phyloP scores from a whole-genome alignment of 2,888 invertebrate species.

The Listrodromus nycthemerus region DNA sequence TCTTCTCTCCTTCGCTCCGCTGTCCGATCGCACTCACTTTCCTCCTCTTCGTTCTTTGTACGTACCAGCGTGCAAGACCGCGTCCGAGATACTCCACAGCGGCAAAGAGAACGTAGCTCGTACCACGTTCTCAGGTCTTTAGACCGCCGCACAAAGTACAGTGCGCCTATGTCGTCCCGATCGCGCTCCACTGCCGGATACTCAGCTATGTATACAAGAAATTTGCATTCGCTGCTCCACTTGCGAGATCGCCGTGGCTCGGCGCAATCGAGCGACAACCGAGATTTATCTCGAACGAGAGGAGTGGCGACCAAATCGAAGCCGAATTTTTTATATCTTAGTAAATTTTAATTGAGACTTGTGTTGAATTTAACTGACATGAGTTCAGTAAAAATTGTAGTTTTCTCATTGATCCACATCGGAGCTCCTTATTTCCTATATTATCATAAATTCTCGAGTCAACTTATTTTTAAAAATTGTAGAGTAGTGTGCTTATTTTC shows the following conservation, averaged over 20 bases:
- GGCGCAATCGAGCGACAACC: conserved; percentile 40
- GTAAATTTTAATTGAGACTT: not conserved
- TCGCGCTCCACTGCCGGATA: conserved; percentile 51
- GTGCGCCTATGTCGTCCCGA: conserved; percentile 48
- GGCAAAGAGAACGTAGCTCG: conserved; percentile 65
- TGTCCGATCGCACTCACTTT: conserved; percentile 46
- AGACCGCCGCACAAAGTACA: conserved; percentile 46
- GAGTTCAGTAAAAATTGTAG: no score
- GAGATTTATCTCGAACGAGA: not conserved
- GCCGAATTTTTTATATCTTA: not conserved
- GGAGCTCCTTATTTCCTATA: no score
- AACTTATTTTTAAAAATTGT: not conserved
- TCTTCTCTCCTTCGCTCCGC: conserved; percentile 57
- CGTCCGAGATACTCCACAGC: conserved; percentile 43
- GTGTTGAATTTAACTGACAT: not conserved
- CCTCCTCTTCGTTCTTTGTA: conserved; percentile 45
- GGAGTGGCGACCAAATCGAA: conserved; percentile 1
- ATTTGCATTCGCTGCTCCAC: conserved; percentile 71
- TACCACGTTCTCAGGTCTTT: conserved; percentile 62
- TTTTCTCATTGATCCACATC: no score
- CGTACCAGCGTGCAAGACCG: conserved; percentile 6
- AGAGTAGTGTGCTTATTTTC: not conserved
- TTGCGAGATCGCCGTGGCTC: conserved; percentile 43
- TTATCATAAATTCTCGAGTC: no score
- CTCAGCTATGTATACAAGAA: conserved; percentile 46